Conservation (phyloP, 2,113 vertebrate genomes). For the Heloderma charlesbogerti region DNA sequence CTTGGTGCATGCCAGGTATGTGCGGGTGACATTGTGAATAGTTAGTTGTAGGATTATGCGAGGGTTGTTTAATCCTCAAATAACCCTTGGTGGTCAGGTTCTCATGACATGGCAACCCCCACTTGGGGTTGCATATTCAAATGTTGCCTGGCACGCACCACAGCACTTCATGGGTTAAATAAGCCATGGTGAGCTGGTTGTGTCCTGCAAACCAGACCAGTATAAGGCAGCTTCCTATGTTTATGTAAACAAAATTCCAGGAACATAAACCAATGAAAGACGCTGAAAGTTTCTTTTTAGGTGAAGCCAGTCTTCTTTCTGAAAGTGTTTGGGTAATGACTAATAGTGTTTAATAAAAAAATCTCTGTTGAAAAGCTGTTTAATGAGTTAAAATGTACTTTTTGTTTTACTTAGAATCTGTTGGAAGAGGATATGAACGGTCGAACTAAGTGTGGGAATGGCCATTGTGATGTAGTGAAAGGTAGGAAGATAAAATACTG, state of each 20-base stretch:
- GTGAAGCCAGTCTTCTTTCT: neutral
- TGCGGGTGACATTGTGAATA: no score
- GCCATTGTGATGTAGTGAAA: neutral
- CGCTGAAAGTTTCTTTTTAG: neutral
- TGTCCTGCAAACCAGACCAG: no score
- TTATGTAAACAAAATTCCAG: neutral
- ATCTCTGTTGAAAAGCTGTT: neutral
- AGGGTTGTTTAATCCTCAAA: no score
- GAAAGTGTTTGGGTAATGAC: neutral
- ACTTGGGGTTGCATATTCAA: no score
- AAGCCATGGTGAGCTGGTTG: no score
- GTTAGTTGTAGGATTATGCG: no score
- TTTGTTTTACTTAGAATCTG: conserved; percentile 50
- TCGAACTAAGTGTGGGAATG: neutral
- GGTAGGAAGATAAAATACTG: conserved; percentile 46
- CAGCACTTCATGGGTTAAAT: no score
- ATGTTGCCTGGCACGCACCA: no score
- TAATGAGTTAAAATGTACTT: conserved; percentile 3
- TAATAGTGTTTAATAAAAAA: neutral
- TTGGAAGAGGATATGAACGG: conserved; percentile 31
- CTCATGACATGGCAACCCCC: no score
- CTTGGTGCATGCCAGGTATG: no score
- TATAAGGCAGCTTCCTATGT: no score
- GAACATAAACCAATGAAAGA: neutral
- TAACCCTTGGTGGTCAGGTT: no score